Base-by-base conservation (phyloP, 2,113 vertebrate genomes). In the Neolamprologus cancellatus region DNA sequence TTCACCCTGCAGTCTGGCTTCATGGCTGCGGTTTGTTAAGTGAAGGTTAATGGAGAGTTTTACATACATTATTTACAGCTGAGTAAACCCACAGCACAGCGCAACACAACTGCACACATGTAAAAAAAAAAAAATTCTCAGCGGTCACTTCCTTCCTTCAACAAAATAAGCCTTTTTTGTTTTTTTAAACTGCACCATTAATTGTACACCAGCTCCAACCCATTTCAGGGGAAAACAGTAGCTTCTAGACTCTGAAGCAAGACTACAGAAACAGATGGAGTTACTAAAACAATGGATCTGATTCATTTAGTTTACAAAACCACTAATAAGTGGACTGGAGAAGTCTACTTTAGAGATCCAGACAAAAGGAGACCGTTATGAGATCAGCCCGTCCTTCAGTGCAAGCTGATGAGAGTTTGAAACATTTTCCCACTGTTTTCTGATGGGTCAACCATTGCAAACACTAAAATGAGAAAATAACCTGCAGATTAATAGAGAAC, bases 61-160 rank as follows among this genome's bases (percentile, higher is more conserved):
- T 91, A 92, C 74, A 66, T 90, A 93, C 84, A 93, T 59, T 91
- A 95, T 94, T 88, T 94, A 94, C 93, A 94, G 84, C 23, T 46
- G 55, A 48, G 80, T 74, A 25, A 46, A 74, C 41, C 23, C 78
- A 82, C 86, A 28, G 78, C 81, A 76, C 41, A 76, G 41, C 46
- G 12, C 15, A 55, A 84, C 53, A 80, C 61, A 82, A 23, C 39
- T 30, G 52, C 36, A 71, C 18, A 61, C 32, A 12, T 74, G 66
- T 71, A 44, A 44, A 39, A 48, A 25, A 41, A 15, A 25, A 5
- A 1, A 7, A 15, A 25, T 39, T 80, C 59, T 76, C 66, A 81
- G 79, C 14, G 7, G 50, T 39, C 20, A 78, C 50, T 23, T 34
- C 61, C 79, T 59, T 15, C 13, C 50, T 53, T 81, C 8, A 5